Conservation (phyloP, 2,888 invertebrate genomes). For the Catocala fraxini region DNA sequence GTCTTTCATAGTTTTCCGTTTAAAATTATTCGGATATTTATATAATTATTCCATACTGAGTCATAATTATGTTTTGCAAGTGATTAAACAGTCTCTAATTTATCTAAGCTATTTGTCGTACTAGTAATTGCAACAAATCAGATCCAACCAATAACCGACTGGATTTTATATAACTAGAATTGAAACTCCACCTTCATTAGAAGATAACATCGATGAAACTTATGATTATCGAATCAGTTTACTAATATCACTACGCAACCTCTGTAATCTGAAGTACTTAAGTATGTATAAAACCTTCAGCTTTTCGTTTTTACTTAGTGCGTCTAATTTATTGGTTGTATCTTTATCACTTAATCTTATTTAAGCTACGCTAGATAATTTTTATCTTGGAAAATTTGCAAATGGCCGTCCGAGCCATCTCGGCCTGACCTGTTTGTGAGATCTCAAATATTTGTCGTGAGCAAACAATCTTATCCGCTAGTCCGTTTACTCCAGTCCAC, state of each 20-base stretch:
- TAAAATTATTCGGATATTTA: too few relatives aligned
- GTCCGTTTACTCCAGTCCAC: conserved; percentile 74
- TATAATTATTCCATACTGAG: too few relatives aligned
- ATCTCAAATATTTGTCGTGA: conserved; percentile 79
- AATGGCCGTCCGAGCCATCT: conserved; percentile 76
- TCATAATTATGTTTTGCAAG: too few relatives aligned
- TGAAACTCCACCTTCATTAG: conserved; percentile 20
- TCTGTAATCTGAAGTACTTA: conserved; percentile 26
- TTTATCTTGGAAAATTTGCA: conserved; percentile 85
- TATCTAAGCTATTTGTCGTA: too few relatives aligned
- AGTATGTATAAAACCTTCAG: conserved; percentile 44
- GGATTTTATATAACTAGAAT: too few relatives aligned
- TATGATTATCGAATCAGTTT: conserved; percentile 17
- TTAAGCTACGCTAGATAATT: conserved; percentile 78
- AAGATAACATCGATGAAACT: conserved; percentile 25
- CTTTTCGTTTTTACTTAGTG: conserved; percentile 55
- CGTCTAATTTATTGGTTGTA: conserved; percentile 51
- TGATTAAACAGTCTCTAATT: too few relatives aligned
- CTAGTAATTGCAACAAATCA: too few relatives aligned
- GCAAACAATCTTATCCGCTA: conserved; percentile 82
- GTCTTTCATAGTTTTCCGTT: too few relatives aligned
- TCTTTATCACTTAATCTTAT: conserved; percentile 76
- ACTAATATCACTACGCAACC: conserved; percentile 24
- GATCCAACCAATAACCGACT: too few relatives aligned
- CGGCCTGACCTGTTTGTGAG: conserved; percentile 80